These are phyloP conservation scores for Tokudaia tokunoshimensis DNA, from an alignment of 2,797 vertebrate genomes.

Conservation along the genomic window DNA sequence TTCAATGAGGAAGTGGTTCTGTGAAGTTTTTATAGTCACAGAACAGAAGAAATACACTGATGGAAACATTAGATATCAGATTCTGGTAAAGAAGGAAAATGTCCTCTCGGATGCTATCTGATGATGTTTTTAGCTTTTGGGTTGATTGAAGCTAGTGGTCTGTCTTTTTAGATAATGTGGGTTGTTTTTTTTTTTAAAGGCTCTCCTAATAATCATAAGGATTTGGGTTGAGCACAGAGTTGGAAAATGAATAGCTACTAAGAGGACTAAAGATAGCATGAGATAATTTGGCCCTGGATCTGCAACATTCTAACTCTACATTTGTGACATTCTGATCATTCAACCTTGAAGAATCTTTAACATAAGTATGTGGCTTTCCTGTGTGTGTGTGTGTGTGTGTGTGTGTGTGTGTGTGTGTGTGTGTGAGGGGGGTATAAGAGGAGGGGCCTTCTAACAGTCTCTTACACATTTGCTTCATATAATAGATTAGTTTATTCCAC, in stretches of 20 bases:
- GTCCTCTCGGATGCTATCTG: neutral
- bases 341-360: neutral
- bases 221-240: neutral
- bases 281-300: neutral
- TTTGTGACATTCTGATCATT: neutral
- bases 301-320: neutral
- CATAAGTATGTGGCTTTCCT: neutral
- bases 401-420: too few species aligned
- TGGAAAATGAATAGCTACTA: neutral
- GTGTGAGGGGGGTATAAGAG: neutral
- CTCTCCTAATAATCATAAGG: neutral
- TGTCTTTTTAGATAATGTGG: neutral
- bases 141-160: neutral
- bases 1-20: neutral
- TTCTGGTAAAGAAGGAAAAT: neutral
- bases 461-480: slow-evolving; percentile 50
- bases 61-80: neutral
- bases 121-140: neutral
- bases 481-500: slow-evolving; percentile 3
- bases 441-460: neutral
- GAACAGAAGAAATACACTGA: neutral
- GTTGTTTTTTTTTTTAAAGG: neutral
- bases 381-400: neutral
- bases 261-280: neutral
- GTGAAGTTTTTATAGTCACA: slow-evolving; percentile 19